Evolutionary conservation across 2,113 vertebrate species (phyloP), one percentile per base, ranked within the genome.

Genomic region (Thinocorus orbignyianus): DNA sequence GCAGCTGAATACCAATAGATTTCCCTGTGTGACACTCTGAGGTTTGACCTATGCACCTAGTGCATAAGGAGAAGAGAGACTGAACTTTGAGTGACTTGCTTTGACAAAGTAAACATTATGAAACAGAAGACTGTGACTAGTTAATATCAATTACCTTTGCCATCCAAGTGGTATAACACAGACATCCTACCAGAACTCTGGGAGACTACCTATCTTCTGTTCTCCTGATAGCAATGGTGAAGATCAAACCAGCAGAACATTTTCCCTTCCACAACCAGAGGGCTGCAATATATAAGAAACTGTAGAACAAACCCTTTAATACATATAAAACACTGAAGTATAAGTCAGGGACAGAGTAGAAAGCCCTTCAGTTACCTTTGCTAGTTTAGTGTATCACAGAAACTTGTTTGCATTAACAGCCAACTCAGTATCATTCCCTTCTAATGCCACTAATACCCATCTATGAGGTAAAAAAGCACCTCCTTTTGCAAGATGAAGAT

Each of bases 1-100:
- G 62, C 31, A 82, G 35, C 49, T 76, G 91, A 92, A 95, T 95
- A 85, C 41, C 28, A 87, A 95, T 66, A 78, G 52, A 49, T 74
- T 86, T 81, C 54, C 37, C 49, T 52, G 19, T 85, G 26, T 37
- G 81, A 57, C 33, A 51, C 49, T 37, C 71, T 37, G 37, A 58
- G 49, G 28, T 84, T 89, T 91, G 86, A 81, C 69, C 73, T 79
- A 30, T n/a, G 31, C 57, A 61, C 31, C 48, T 62, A 74, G 9
- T 19, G 48, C 39, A 86, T 55, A 86, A 48, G 7, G 7, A 69
- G 35, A 54, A 76, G 54, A 81, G 35, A 81, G 57, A 33, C 31
- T 64, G 31, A 92, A 30, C 24, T 86, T 84, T 17, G 17, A 49
- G 18, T 54, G 86, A 73, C 70, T 85, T 51, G 6, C 25, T 95